Evolutionary conservation across 2,888 invertebrate species (phyloP), one percentile per base, ranked within the genome.

Genomic region (Micropterix aruncella): DNA sequence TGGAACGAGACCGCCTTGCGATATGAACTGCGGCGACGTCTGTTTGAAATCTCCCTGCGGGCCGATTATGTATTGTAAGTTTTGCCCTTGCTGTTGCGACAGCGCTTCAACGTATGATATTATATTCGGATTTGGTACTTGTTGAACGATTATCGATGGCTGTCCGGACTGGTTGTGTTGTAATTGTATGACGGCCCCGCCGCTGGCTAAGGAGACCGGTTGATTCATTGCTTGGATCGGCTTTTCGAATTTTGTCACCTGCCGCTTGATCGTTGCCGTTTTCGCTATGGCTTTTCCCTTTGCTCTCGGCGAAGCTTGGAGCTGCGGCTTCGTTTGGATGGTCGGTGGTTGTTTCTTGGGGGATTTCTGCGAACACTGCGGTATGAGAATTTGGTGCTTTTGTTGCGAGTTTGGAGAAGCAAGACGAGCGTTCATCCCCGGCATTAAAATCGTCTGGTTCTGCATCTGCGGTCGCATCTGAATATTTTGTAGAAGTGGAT

Each of bases 11-110:
- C 71, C 68, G 54, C 71, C 62, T 53, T 74, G 67, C 12, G 73
- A 72, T 48, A 74, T 62, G 47, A 73, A 76, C 49, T 77, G 75
- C 27, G 75, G 71, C 2, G 68, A 69, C 15, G 65, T 63, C 1
- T 69, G 63, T 52, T 76, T 76, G 41, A 63, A 75, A 40, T 76
- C 76, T 44, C 67, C 67, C 57, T 78, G 79, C 3, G 79, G 77
- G 0, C 77, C 73, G 47, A 81, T 75, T 40, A 87, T 79, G 54
- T 86, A 87, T 55, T 87, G 87, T 60, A 86, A 69, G 56, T 80
- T 81, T 57, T 80, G 80, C 46, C 77, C 77, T 45, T 79, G 75
- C 51, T 79, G 78, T 54, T 81, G 82, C 42, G 81, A 80, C 51
- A 80, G 68, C 1, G 80, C 73, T 55, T 83, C 81, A 2, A 83